Base-by-base conservation (phyloP, 2,113 vertebrate genomes). In the Heliornis fulica region DNA sequence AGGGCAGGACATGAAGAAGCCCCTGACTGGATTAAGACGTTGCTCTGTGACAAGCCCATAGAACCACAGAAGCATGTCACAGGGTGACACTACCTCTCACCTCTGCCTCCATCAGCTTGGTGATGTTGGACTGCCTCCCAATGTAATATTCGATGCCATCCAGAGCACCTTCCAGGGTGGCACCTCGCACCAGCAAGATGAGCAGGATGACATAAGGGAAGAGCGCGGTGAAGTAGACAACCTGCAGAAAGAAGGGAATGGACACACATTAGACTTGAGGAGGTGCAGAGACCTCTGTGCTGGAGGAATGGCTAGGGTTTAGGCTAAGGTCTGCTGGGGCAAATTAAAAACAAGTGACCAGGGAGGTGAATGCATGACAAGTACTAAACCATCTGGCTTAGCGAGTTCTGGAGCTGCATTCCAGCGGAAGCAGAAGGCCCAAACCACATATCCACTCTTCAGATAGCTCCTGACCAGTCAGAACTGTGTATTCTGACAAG, bases 151-250 rank as follows among this genome's bases (percentile, higher is more conserved):
- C 98, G 0, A 99, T 99, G 57, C 99, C 99, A 15, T 99, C 97
- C 78, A 87, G 94, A n/a, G 99, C 98, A 9, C 99, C 99, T 74
- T 99, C 99, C 88, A 99, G 97, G 41, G 99, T 99, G 57, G 97
- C 97, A 9, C 99, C 99, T 95, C 99, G 97, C 70, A 99, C 97
- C 93, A 99, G 87, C 91, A 99, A 93, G 89, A 99, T 99, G 18
- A 99, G 40, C 40, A 99, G 98, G 75, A 99, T 98, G 46, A 98
- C 89, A 1, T 99, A 99, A 0, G 99, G 99, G 90, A 99, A 99
- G 38, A 98, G 97, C 0, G 99, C 99, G 4, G 99, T 99, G 77
- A 99, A 99, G 94, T 99, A 99, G 57, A 99, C 99, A 9, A 99
- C 99, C 99, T 99, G 90, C 15, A 89, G 88, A 85, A 91, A 64